Conservation (phyloP, 2,797 vertebrate species). For the Poecilia wingei region DNA sequence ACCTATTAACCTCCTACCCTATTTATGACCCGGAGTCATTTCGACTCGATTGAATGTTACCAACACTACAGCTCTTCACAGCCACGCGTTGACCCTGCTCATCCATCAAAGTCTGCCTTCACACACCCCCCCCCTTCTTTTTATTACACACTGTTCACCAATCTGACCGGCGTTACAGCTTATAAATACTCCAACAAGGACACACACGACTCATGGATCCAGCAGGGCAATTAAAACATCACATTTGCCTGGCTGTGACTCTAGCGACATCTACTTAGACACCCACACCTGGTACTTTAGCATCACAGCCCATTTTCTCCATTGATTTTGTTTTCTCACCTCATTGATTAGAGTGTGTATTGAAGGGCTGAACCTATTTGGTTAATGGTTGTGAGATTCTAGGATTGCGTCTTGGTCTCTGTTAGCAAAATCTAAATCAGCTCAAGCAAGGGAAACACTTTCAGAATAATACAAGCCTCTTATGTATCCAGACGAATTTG, state of each 20-base stretch:
- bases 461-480: neutral
- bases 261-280: conserved; percentile 58
- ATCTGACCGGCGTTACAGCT: conserved; percentile 64
- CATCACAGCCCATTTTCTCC: conserved; percentile 43
- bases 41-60: conserved; percentile 81
- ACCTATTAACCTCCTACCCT: conserved; percentile 75
- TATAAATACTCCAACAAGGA: conserved; percentile 89
- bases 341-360: conserved; percentile 57
- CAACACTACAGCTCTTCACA: conserved; percentile 72
- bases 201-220: conserved; percentile 87
- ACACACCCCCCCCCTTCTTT: conserved; percentile 63
- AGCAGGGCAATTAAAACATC: conserved; percentile 89
- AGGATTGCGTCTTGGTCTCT: conserved; percentile 4
- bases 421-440: neutral
- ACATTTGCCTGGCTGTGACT: conserved; percentile 84
- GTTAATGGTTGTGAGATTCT: conserved; percentile 44
- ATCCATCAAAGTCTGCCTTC: conserved; percentile 74
- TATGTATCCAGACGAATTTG: neutral
- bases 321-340: conserved; percentile 60
- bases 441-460: neutral
- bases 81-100: conserved; percentile 68
- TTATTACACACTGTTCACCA: conserved; percentile 72
- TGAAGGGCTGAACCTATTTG: conserved; percentile 25
- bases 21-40: conserved; percentile 79
- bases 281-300: conserved; percentile 26